Evolutionary conservation across 1,140 invertebrate genomes (phyloP), one percentile per base, ranked within the genome.

Genomic region (Eupeodes corollae): DNA sequence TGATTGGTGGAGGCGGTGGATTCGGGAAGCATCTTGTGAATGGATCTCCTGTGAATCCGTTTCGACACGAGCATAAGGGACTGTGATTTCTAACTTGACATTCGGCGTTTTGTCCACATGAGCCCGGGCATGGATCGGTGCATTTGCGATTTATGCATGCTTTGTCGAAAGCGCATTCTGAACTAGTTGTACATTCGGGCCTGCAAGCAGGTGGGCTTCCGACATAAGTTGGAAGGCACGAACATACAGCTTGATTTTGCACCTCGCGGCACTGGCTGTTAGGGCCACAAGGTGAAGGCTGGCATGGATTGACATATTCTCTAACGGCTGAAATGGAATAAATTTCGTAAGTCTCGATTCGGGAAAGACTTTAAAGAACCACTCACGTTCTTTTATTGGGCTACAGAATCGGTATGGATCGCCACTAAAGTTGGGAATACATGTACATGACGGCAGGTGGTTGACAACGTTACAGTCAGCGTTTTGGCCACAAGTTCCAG

Each of bases 11-110:
- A 35, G 52, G 50, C 47, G 35, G 40, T 11, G 54, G 41, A 50
- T 39, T 69, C 16, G 59, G 56, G 14, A 54, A 54, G 47, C 88
- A 92, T 44, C 78, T 79, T 55, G 77, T 81, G 61, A 88, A 88
- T 43, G 88, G 85, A 77, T 90, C 86, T 41, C 88, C 88, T 12
- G 82, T 87, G 68, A 82, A 84, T 13, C 80, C 80, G 35, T 79
- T 69, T 42, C 77, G 67, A 57, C 88, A 89, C 55, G 79, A 84
- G 57, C 87, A 90, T 44, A 87, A 84, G 3, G 86, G 84, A 52
- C 82, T 86, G 57, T 90, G 87, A 59, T 86, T 87, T 12, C 86
- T 80, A 1, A 87, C 83, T 71, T 84, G 80, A 62, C 88, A 92
- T 16, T 82, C 72, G 14, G 88, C 86, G 49, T 80, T 80, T 43